phyloP scores from a whole-genome alignment of 2,113 vertebrate species.

The Platichthys flesus region DNA sequence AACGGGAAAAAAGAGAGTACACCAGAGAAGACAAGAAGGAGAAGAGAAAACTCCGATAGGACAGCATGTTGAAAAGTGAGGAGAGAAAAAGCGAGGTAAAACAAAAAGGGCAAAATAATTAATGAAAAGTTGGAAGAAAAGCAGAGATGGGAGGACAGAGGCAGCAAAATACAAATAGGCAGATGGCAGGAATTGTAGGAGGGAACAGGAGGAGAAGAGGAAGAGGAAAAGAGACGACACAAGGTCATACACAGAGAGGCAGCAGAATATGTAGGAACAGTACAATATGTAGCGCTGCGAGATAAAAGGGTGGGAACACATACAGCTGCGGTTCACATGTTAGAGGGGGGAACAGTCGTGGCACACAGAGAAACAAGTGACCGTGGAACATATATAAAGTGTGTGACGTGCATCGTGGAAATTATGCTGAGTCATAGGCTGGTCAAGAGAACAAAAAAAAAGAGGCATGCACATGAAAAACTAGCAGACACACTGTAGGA shows the following conservation, averaged over 20 bases:
- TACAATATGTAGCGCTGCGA: conserved; percentile 28
- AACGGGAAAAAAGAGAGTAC: background rate
- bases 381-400: conserved; percentile 9
- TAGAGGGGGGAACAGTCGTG: conserved; percentile 7
- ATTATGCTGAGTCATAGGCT: conserved; percentile 37
- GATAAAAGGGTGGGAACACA: conserved; percentile 17
- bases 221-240: conserved; percentile 43
- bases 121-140: background rate
- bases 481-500: background rate
- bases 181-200: conserved; percentile 13
- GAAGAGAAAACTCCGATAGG: conserved; percentile 5
- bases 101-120: background rate
- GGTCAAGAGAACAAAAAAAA: background rate
- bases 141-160: no score
- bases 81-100: background rate
- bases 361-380: conserved; percentile 18
- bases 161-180: background rate
- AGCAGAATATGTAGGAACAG: conserved; percentile 51
- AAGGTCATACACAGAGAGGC: conserved; percentile 58
- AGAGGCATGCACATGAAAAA: conserved; percentile 16
- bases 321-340: conserved; percentile 14
- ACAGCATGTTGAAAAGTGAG: background rate
- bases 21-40: conserved; percentile 3
- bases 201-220: conserved; percentile 12
- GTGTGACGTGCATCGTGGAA: conserved; percentile 34